Evolutionary conservation across 2,797 vertebrate species (phyloP), one percentile per base, ranked within the genome.

Genomic region (Helostoma temminkii): DNA sequence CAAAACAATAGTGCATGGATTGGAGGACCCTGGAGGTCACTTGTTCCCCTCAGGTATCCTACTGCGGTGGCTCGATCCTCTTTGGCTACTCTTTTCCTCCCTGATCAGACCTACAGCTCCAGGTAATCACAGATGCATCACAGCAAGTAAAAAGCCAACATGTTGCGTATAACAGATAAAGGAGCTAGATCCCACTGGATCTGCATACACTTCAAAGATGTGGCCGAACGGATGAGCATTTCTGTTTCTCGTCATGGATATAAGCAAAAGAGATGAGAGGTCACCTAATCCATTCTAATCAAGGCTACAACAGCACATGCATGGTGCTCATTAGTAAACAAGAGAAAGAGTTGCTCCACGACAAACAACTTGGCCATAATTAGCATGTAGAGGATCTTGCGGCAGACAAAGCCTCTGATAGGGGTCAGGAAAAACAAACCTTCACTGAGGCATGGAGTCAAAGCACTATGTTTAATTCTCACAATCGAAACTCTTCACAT

Each of bases 261-360:
- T 56, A 50, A 85, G 83, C 69, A 54, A 52, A 70, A 73, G 69
- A 81, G 76, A 81, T 45, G 71, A 78, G 86, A 87, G 86, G 87
- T 87, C 86, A 87, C 80, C 83, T 83, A 88, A 94, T 93, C 90
- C 88, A 90, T 93, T 91, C 80, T 90, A 91, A 94, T 94, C 90
- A 91, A 90, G 81, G 81, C 85, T 71, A 78, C 86, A 71, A 84
- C 86, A 57, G 85, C 78, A 76, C 81, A 91, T 81, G 78, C 90
- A 86, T 90, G 92, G 77, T 85, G 72, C 91, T 91, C 86, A 93
- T 94, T 93, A 94, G 91, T 80, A 90, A 92, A 88, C 90, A 90
- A 88, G 86, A 76, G 74, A 71, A 88, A 78, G 85, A 81, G 78
- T 77, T 57, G 79, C 83, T 80, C 74, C 66, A 67, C 81, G 52